phyloP scores from a whole-genome alignment of 2,888 invertebrate species.

The Bhutanitis thaidina region DNA sequence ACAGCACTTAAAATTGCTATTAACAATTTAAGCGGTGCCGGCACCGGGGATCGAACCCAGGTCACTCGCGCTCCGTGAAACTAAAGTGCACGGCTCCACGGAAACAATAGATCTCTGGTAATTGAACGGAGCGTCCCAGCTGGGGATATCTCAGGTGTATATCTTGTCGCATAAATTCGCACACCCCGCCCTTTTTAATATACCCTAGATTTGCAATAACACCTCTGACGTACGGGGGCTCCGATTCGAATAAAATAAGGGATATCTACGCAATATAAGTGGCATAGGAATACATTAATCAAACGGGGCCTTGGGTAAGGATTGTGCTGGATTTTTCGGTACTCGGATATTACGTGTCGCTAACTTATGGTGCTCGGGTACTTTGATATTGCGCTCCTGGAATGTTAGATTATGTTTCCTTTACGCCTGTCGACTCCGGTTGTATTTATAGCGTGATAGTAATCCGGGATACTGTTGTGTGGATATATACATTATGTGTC shows the following conservation, averaged over 20 bases:
- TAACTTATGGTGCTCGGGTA: constrained; percentile 62
- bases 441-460: constrained; percentile 32
- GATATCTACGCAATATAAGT: constrained; percentile 64
- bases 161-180: constrained; percentile 70
- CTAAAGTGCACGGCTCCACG: no score
- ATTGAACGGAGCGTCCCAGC: not conserved
- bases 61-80: no score
- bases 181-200: constrained; percentile 68
- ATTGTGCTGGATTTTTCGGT: constrained; percentile 47
- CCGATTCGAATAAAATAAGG: constrained; percentile 49
- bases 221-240: constrained; percentile 57
- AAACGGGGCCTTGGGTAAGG: constrained; percentile 43
- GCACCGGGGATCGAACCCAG: no score
- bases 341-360: constrained; percentile 61
- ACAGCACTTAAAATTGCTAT: no score
- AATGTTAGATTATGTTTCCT: constrained; percentile 34
- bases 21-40: no score
- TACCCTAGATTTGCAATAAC: constrained; percentile 76
- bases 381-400: constrained; percentile 40
- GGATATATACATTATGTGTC: no score
- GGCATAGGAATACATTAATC: constrained; percentile 75
- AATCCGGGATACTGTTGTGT: constrained; percentile 14
- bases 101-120: no score
- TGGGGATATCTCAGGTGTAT: constrained; percentile 30
- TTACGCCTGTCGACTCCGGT: constrained; percentile 29